Conservation (phyloP, 2,113 vertebrate species). For the Ammodytes dubius region DNA sequence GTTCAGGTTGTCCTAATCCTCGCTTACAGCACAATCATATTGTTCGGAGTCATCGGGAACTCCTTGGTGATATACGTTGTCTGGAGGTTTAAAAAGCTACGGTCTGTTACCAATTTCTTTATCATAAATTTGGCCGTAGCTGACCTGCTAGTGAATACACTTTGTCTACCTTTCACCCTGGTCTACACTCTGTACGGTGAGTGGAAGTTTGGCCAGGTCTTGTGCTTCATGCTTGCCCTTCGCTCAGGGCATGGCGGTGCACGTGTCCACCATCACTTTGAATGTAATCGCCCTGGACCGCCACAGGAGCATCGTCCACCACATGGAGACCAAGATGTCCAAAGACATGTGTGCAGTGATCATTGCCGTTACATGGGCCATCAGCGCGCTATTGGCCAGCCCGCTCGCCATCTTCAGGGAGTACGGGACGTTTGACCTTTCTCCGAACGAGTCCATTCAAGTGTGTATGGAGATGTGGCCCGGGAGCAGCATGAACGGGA, state of each 20-base stretch:
- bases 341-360: slow-evolving; percentile 90
- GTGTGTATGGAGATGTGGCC: slow-evolving; percentile 94
- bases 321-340: slow-evolving; percentile 93
- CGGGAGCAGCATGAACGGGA: slow-evolving; percentile 86
- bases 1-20: slow-evolving; percentile 92
- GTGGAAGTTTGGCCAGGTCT: slow-evolving; percentile 92
- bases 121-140: slow-evolving; percentile 95
- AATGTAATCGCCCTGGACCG: slow-evolving; percentile 95
- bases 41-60: slow-evolving; percentile 93
- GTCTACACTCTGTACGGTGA: slow-evolving; percentile 90
- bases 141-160: slow-evolving; percentile 91
- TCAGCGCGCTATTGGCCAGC: slow-evolving; percentile 92
- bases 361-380: slow-evolving; percentile 90
- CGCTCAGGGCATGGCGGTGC: slow-evolving; percentile 92
- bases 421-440: slow-evolving; percentile 88
- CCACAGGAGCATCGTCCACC: slow-evolving; percentile 92
- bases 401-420: slow-evolving; percentile 96
- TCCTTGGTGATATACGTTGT: slow-evolving; percentile 94
- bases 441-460: slow-evolving; percentile 87
- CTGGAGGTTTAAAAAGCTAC: slow-evolving; percentile 93
- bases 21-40: slow-evolving; percentile 93
- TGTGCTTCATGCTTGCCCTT: slow-evolving; percentile 95
- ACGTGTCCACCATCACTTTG: slow-evolving; percentile 94
- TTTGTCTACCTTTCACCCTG: slow-evolving; percentile 95
- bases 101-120: slow-evolving; percentile 95